phyloP scores from a whole-genome alignment of 2,113 vertebrate genomes.

The Corythornis cristatus region DNA sequence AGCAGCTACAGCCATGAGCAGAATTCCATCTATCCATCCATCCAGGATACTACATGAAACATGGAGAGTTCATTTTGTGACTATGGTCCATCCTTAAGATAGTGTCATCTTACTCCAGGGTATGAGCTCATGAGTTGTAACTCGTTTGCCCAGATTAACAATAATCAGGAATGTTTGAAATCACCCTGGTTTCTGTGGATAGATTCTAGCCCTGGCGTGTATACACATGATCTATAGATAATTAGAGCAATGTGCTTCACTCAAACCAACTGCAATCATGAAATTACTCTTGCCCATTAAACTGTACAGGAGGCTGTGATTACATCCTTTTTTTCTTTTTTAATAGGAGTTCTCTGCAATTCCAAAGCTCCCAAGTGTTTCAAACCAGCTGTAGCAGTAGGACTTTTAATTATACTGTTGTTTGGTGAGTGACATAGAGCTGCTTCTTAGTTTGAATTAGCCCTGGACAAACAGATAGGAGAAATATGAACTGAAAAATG shows the following conservation, averaged over 20 bases:
- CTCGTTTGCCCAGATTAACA: slow-evolving; percentile 10
- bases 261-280: slow-evolving; percentile 48
- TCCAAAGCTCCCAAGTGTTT: slow-evolving; percentile 44
- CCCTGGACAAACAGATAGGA: slow-evolving; percentile 37
- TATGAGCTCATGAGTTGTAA: slow-evolving; percentile 14
- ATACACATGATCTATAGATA: neutral
- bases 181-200: slow-evolving; percentile 19
- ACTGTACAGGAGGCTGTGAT: slow-evolving; percentile 46
- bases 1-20: neutral
- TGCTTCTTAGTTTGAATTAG: slow-evolving; percentile 48
- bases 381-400: slow-evolving; percentile 49
- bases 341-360: slow-evolving; percentile 35
- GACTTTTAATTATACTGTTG: slow-evolving; percentile 29
- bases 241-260: slow-evolving; percentile 45
- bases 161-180: slow-evolving; percentile 37
- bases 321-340: slow-evolving; percentile 46
- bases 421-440: slow-evolving; percentile 22
- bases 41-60: neutral
- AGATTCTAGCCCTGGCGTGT: neutral
- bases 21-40: neutral
- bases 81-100: neutral
- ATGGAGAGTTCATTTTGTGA: neutral
- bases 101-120: neutral
- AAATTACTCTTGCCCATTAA: slow-evolving; percentile 56
- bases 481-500: slow-evolving; percentile 27